Percentiles rank a stretch among this genome's conserved stretches.
Conservation (phyloP, 2,113 vertebrate genomes). For the Trematomus loennbergii region DNA sequence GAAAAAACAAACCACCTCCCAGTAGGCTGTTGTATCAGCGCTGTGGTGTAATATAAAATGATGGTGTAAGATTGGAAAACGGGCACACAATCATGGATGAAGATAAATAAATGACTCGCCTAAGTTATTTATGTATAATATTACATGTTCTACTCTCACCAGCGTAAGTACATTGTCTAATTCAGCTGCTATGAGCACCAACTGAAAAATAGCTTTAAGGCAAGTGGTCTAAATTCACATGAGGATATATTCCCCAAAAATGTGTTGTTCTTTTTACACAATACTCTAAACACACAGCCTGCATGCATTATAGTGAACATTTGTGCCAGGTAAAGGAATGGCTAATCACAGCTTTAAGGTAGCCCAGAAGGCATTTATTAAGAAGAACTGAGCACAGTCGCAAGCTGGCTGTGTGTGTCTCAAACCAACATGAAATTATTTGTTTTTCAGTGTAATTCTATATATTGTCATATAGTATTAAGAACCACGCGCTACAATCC, state of each 20-base stretch:
- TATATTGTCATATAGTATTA: slow-evolving; percentile 26
- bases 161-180: not conserved
- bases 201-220: not conserved
- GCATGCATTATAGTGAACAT: not conserved
- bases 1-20: not conserved
- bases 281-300: not conserved
- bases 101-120: not conserved
- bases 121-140: not conserved
- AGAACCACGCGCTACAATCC: slow-evolving; percentile 10
- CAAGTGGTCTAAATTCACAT: not conserved
- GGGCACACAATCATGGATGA: not conserved
- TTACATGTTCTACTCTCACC: not conserved
- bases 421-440: not conserved
- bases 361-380: not conserved
- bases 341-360: slow-evolving; percentile 25
- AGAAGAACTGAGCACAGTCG: too few species aligned
- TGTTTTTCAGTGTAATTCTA: slow-evolving; percentile 26
- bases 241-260: not conserved
- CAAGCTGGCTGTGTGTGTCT: slow-evolving; percentile 4
- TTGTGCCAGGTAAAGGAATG: slow-evolving; percentile 6
- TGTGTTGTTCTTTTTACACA: not conserved
- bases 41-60: not conserved
- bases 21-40: not conserved
- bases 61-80: not conserved
- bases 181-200: not conserved